Evolutionary conservation across 2,113 vertebrate genomes (phyloP).

Genomic region (Neolamprologus hecqui): DNA sequence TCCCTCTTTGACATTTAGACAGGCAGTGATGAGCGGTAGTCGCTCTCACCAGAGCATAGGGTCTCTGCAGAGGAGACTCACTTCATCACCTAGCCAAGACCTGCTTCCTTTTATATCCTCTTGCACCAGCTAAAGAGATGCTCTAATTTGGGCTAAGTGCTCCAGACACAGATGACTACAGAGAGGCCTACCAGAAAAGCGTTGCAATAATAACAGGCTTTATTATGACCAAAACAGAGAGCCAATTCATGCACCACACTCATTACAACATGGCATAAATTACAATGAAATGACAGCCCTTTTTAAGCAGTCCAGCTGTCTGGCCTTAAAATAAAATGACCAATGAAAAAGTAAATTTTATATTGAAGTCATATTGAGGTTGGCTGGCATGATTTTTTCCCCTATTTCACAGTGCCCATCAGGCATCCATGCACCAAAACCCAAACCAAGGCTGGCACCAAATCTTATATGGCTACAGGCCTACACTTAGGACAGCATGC

Average conservation of each 20-base stretch:
- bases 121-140: constrained; percentile 19
- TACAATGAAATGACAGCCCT: constrained; percentile 22
- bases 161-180: constrained; percentile 25
- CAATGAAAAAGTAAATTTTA: background rate
- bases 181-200: background rate
- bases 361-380: background rate
- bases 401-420: background rate
- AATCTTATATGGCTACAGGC: background rate
- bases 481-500: background rate
- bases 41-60: background rate
- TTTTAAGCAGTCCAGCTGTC: constrained; percentile 2
- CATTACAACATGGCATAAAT: constrained; percentile 26
- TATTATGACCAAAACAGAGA: background rate
- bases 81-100: constrained; percentile 31
- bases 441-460: constrained; percentile 22
- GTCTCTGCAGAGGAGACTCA: constrained; percentile 12
- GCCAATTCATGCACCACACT: background rate
- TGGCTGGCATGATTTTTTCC: background rate
- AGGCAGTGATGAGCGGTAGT: background rate
- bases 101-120: constrained; percentile 57
- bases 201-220: constrained; percentile 38
- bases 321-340: constrained; percentile 22
- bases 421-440: constrained; percentile 2
- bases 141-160: constrained; percentile 37
- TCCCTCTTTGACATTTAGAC: constrained; percentile 3